phyloP scores from a whole-genome alignment of 1,140 invertebrate species.

The Cyphomyrmex costatus region DNA sequence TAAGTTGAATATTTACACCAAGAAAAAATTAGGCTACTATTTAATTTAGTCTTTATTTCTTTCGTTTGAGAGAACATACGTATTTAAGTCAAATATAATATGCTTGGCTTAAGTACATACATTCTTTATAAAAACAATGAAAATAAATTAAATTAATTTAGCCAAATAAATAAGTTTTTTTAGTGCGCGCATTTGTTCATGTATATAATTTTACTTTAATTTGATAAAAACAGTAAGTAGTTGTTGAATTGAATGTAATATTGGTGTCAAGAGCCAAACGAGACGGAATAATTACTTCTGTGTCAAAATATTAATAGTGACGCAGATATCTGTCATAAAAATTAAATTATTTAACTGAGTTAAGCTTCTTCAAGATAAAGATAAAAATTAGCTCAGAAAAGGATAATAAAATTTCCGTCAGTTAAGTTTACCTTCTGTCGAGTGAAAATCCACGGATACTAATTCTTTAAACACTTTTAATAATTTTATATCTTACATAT shows the following conservation, averaged over 20 bases:
- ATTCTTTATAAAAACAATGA: too few species aligned
- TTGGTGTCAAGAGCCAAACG: neutral
- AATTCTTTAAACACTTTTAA: neutral
- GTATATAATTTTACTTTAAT: neutral
- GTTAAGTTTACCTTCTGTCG: constrained; percentile 12
- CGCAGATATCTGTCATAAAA: neutral
- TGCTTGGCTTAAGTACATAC: too few species aligned
- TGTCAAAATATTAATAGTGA: neutral
- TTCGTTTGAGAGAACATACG: too few species aligned
- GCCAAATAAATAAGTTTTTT: too few species aligned
- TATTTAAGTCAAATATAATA: too few species aligned
- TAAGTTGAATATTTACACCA: neutral
- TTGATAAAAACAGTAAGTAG: constrained; percentile 8
- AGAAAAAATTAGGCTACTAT: too few species aligned
- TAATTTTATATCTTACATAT: neutral
- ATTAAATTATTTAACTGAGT: neutral
- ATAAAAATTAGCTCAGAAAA: neutral
- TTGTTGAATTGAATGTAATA: constrained; percentile 7
- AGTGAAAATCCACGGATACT: neutral
- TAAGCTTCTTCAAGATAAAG: too few species aligned
- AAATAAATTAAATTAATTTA: too few species aligned
- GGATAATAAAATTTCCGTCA: neutral
- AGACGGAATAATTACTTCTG: neutral
- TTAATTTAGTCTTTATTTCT: too few species aligned
- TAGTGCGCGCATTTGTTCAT: neutral